Evolutionary conservation across 2,797 vertebrate species (phyloP), one percentile per base, ranked within the genome.

Genomic region (Knipowitschia caucasica): DNA sequence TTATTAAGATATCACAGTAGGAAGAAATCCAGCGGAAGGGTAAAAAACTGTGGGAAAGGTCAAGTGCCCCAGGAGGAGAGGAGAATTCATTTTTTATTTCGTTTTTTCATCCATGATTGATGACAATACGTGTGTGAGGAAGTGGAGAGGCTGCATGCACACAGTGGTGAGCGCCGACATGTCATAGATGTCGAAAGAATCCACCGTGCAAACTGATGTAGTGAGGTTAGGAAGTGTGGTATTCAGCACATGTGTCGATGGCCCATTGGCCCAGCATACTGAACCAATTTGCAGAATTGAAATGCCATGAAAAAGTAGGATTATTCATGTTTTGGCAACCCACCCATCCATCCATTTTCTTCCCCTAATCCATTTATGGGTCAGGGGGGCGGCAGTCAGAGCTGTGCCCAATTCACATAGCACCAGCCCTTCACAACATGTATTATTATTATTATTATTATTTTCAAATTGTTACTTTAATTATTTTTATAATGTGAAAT

Each of bases 1-100:
- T 79, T 77, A 80, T 84, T 74, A 81, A 80, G 84, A 81, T 75
- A 77, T 75, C 79, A 69, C 76, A 81, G 79, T 53, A 21, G 53
- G 77, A 72, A 65, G 62, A 71, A 75, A 76, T 71, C 55, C 51
- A 24, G 4, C 26, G 66, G 74, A 71, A 74, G 69, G 71, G n/a
- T n/a, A 71, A 38, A 17, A 51, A 26, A 7, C 45, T 74, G 64
- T 57, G 56, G 36, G 62, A 85, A 85, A 88, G 82, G 86, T 88
- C 84, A 86, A 77, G 69, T 49, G 63, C 62, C 73, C 54, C 44
- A 33, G 63, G 77, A 67, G 75, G 59, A 31, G 40, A 57, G 65
- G 50, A 56, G 2, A 5, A 53, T 9, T 2, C 12, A 2, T 25
- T 24, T 25, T n/a, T 23, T 43, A 24, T 14, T 14, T 25, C 23